Conservation (phyloP, 2,113 vertebrate species). For the Psilopsiagon aurifrons region DNA sequence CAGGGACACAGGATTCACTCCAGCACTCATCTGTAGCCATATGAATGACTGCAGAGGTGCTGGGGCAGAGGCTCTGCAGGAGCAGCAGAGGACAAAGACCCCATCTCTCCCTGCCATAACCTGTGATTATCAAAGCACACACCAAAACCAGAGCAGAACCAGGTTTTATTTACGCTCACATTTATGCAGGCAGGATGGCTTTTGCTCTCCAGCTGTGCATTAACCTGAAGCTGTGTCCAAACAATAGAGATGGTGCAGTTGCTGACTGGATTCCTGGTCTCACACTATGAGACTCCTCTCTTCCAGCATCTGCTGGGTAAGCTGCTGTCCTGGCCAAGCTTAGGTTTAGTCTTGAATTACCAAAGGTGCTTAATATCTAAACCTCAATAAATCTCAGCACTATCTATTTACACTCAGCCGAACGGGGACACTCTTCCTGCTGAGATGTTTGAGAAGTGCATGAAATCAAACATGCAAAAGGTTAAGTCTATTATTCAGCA, state of each 20-base stretch:
- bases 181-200: conserved; percentile 10
- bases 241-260: neutral
- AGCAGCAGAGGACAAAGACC: neutral
- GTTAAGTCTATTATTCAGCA: neutral
- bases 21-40: fast-evolving
- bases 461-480: neutral
- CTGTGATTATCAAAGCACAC: neutral
- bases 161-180: neutral
- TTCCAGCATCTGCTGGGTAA: neutral
- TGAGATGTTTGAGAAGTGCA: neutral
- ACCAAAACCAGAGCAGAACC: neutral
- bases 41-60: fast-evolving
- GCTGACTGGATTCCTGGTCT: neutral
- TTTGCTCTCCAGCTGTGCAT: conserved; percentile 48
- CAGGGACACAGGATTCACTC: neutral
- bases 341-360: neutral
- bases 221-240: conserved; percentile 22
- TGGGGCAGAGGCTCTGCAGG: neutral
- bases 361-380: neutral
- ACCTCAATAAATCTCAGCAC: neutral
- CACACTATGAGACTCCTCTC: neutral
- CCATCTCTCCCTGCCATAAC: neutral
- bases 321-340: neutral
- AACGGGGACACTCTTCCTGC: neutral
- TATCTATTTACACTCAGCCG: neutral